Evolutionary conservation across 2,113 vertebrate genomes (phyloP).

Genomic region (Semnornis frantzii): DNA sequence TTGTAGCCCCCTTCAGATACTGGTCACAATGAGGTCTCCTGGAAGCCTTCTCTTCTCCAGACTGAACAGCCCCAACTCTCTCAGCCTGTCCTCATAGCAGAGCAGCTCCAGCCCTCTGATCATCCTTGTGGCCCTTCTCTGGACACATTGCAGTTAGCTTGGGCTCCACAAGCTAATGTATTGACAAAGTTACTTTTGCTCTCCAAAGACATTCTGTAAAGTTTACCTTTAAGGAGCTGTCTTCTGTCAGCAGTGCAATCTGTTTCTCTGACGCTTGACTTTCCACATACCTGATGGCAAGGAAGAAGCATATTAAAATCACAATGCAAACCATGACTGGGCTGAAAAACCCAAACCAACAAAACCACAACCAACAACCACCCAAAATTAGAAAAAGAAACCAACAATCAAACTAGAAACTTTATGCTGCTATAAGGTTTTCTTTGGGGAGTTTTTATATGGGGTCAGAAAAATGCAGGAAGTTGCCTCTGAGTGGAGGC

Average conservation of each 20-base stretch:
- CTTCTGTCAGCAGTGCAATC: slow-evolving; percentile 79
- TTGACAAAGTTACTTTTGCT: neutral
- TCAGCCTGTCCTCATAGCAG: no score
- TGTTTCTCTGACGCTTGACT: slow-evolving; percentile 82
- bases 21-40: no score
- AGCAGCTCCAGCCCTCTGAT: no score
- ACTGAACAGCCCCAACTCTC: no score
- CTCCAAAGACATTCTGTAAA: neutral
- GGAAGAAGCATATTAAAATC: neutral
- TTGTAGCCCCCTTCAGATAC: no score
- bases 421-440: neutral
- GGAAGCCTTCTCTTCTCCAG: no score
- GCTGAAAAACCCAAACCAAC: no score
- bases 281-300: slow-evolving; percentile 85
- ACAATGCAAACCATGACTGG: neutral
- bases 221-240: slow-evolving; percentile 87
- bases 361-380: no score
- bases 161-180: neutral
- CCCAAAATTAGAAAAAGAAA: no score
- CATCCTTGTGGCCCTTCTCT: no score
- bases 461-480: neutral
- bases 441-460: neutral
- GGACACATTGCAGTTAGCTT: no score
- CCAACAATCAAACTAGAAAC: neutral
- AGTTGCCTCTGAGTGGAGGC: neutral